Evolutionary conservation across 2,113 vertebrate species (phyloP).

Genomic region (Arizona elegans): DNA sequence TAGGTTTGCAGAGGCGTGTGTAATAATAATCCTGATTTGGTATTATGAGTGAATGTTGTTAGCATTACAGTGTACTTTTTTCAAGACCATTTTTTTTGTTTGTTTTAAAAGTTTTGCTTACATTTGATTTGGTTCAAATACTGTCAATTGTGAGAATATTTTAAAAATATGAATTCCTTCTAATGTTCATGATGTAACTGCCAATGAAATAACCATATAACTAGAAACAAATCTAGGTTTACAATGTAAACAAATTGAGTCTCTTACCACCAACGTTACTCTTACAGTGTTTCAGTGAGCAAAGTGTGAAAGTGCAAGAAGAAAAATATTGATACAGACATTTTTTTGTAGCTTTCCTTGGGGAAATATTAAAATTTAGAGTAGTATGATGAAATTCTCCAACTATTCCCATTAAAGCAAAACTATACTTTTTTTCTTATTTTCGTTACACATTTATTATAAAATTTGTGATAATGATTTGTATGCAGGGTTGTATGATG

Average conservation of each 20-base stretch:
- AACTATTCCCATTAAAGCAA: background rate
- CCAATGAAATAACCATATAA: background rate
- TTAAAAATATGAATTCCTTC: background rate
- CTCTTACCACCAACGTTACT: background rate
- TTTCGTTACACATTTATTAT: too few relatives aligned
- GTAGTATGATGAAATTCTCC: background rate
- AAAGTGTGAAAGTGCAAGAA: background rate
- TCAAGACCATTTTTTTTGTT: background rate
- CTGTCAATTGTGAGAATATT: background rate
- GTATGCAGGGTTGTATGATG: background rate
- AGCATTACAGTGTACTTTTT: background rate
- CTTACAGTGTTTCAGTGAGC: background rate
- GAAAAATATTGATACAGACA: background rate
- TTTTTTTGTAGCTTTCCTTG: background rate
- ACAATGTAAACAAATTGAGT: background rate
- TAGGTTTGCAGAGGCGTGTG: background rate
- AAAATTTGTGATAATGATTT: background rate
- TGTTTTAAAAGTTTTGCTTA: background rate
- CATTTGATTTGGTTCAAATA: conserved; percentile 1
- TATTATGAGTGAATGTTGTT: background rate
- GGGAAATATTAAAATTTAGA: background rate
- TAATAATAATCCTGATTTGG: background rate
- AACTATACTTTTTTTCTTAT: background rate
- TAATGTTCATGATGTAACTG: background rate
- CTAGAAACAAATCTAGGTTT: background rate